Conservation (phyloP, 2,888 invertebrate species). For the Drosophila fulvimacula region DNA sequence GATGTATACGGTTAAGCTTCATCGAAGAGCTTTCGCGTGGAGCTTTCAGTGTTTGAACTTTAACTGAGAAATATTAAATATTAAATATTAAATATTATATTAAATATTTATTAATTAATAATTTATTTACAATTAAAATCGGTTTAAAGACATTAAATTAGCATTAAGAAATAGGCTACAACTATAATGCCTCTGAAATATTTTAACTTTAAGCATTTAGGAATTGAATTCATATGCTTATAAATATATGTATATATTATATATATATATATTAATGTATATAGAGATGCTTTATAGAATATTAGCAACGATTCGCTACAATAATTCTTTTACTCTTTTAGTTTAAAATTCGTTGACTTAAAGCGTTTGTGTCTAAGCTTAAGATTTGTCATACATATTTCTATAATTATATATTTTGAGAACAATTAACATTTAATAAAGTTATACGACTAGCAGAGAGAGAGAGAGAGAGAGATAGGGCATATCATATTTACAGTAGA, state of each 20-base stretch:
- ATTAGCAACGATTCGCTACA: constrained; percentile 35
- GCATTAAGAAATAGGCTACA: constrained; percentile 51
- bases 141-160: constrained; percentile 67
- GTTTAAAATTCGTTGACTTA: constrained; percentile 73
- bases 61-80: no score
- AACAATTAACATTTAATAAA: constrained; percentile 68
- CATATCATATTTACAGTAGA: constrained; percentile 59
- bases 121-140: constrained; percentile 78
- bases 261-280: constrained; percentile 24
- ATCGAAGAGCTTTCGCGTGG: rapidly evolving
- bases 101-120: constrained; percentile 36
- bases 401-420: constrained; percentile 38
- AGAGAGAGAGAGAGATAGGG: constrained; percentile 4
- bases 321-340: constrained; percentile 21
- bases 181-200: constrained; percentile 51
- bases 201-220: constrained; percentile 63
- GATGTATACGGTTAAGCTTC: background rate
- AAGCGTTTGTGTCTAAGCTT: constrained; percentile 54
- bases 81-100: no score
- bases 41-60: no score
- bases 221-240: constrained; percentile 61
- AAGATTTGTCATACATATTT: constrained; percentile 31
- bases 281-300: constrained; percentile 23
- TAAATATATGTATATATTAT: constrained; percentile 29
- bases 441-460: constrained; percentile 33